A percentile compares a stretch with the other conserved stretches of the same genome.
Evolutionary conservation across 2,113 vertebrate species (phyloP).

Genomic region (Bubo scandiacus): DNA sequence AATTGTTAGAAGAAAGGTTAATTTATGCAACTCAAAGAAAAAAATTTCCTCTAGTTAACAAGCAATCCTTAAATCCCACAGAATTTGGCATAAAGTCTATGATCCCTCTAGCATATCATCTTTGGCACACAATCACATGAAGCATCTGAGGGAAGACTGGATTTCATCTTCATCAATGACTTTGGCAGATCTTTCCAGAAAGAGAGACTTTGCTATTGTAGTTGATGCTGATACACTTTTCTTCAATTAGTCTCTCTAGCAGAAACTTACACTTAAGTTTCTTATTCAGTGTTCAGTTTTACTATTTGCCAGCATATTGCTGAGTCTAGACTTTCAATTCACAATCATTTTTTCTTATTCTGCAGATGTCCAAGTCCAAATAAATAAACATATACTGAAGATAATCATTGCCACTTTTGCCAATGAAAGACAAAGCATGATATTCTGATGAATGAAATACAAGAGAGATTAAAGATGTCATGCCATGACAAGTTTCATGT

Average conservation of each 20-base stretch:
- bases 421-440: neutral
- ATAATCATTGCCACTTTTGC: neutral
- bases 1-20: constrained; percentile 55
- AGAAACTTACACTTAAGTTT: neutral
- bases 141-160: neutral
- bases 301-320: neutral
- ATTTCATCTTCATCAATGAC: constrained; percentile 26
- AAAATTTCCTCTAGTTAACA: constrained; percentile 12
- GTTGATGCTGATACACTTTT: neutral
- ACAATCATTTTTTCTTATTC: neutral
- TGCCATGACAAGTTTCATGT: neutral
- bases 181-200: neutral
- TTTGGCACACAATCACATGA: constrained; percentile 2
- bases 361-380: neutral
- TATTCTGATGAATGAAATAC: neutral
- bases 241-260: neutral
- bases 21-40: constrained; percentile 37
- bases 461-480: neutral
- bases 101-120: neutral
- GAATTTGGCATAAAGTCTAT: neutral
- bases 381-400: neutral
- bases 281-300: neutral
- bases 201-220: neutral
- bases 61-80: neutral
- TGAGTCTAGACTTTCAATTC: neutral